Conservation (phyloP, 1,140 invertebrate species). For the Globodera rostochiensis region DNA sequence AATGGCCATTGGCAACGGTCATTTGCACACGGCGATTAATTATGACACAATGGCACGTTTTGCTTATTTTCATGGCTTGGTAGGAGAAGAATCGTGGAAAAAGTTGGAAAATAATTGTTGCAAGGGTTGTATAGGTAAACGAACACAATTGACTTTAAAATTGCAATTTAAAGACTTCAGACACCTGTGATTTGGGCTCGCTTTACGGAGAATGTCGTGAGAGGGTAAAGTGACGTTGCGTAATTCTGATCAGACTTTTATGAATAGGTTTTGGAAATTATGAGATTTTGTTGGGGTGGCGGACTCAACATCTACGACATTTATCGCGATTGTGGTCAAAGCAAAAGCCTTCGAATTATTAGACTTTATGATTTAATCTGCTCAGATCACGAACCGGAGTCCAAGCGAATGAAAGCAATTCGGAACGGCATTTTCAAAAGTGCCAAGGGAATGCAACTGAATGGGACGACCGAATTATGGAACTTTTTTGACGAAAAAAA, state of each 20-base stretch:
- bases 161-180: not conserved
- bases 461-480: not conserved
- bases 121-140: conserved; percentile 17
- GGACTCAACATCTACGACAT: conserved; percentile 18
- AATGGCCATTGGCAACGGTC: conserved; percentile 33
- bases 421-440: not conserved
- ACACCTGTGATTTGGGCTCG: not conserved
- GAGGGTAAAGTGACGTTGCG: not conserved
- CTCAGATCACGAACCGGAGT: not conserved
- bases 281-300: not conserved
- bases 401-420: not conserved
- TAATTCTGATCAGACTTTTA: not conserved
- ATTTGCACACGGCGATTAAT: conserved; percentile 40
- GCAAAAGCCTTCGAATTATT: too few species aligned
- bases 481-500: not conserved
- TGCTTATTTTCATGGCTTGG: conserved; percentile 56
- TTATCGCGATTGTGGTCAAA: conserved; percentile 20
- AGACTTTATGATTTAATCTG: too few species aligned
- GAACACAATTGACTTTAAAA: not conserved
- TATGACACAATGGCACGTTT: conserved; percentile 46
- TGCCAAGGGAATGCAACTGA: not conserved
- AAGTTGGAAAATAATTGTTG: conserved; percentile 53
- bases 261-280: not conserved
- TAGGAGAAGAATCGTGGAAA: conserved; percentile 58
- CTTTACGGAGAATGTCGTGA: not conserved